phyloP scores from a whole-genome alignment of 2,888 invertebrate genomes.

The Cephus spinipes region DNA sequence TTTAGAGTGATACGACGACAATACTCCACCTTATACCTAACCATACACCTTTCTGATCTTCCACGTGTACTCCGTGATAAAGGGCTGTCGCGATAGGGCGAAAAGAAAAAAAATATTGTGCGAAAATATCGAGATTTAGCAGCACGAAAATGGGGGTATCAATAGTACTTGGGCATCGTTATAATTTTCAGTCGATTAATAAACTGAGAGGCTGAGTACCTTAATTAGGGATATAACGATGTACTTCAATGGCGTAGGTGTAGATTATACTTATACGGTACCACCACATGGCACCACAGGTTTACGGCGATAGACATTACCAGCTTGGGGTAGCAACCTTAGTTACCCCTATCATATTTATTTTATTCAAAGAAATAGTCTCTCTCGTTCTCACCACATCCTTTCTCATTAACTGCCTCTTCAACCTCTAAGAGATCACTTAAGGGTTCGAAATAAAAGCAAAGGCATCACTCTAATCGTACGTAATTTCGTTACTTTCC shows the following conservation, averaged over 20 bases:
- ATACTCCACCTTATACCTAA: not conserved
- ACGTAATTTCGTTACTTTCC: not conserved
- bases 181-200: not conserved
- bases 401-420: not conserved
- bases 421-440: not conserved
- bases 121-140: not conserved
- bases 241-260: not conserved
- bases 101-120: not conserved
- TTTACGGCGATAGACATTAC: not conserved
- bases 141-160: not conserved
- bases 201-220: not conserved
- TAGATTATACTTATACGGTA: not conserved
- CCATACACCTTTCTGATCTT: not conserved
- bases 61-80: not conserved
- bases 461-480: not conserved
- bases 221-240: not conserved
- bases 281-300: not conserved
- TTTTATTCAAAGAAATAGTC: not conserved
- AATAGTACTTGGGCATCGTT: not conserved
- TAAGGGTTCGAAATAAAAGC: not conserved
- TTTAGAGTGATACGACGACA: slow-evolving; percentile 31
- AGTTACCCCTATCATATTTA: not conserved
- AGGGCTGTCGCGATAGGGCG: not conserved
- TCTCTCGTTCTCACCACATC: too few species aligned
- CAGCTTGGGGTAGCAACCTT: not conserved